Percentiles rank a stretch among this genome's conserved stretches.
These are phyloP conservation scores for Himalopsyche anomala DNA, from an alignment of 2,888 invertebrate species.

Conservation along the genomic window DNA sequence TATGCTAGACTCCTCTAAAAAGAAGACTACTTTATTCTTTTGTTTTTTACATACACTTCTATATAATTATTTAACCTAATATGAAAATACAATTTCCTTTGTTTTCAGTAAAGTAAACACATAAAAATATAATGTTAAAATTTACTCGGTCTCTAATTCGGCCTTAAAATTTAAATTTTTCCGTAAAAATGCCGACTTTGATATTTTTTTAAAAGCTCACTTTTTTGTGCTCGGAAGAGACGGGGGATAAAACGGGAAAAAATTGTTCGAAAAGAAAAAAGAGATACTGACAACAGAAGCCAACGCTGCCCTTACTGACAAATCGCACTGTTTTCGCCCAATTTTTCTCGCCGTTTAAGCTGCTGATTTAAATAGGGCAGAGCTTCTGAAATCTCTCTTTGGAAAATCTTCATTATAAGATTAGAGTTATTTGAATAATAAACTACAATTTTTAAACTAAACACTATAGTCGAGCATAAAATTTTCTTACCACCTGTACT, in stretches of 20 bases:
- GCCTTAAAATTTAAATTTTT: neutral
- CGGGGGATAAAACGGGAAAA: constrained; percentile 20
- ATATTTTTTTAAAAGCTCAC: neutral
- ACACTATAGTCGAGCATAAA: too few species aligned
- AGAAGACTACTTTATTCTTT: too few species aligned
- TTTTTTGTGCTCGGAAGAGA: neutral
- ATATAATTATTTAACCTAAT: too few species aligned
- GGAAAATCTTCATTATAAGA: neutral
- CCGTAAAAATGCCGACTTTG: neutral
- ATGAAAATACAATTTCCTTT: too few species aligned
- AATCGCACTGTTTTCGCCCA: constrained; percentile 43
- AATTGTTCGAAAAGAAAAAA: constrained; percentile 24
- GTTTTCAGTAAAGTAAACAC: too few species aligned
- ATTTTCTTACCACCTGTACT: too few species aligned
- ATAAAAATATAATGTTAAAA: neutral
- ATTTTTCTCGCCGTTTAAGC: constrained; percentile 43
- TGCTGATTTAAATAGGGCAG: constrained; percentile 42
- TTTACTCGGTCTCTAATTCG: constrained; percentile 7
- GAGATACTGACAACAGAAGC: constrained; percentile 39
- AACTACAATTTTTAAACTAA: too few species aligned
- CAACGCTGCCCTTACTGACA: constrained; percentile 28
- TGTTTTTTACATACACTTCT: too few species aligned
- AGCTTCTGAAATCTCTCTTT: constrained; percentile 11
- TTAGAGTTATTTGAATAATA: too few species aligned
- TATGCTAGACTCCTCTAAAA: too few species aligned